Conservation (phyloP, 1,140 invertebrate species). For the Lepidurus arcticus region DNA sequence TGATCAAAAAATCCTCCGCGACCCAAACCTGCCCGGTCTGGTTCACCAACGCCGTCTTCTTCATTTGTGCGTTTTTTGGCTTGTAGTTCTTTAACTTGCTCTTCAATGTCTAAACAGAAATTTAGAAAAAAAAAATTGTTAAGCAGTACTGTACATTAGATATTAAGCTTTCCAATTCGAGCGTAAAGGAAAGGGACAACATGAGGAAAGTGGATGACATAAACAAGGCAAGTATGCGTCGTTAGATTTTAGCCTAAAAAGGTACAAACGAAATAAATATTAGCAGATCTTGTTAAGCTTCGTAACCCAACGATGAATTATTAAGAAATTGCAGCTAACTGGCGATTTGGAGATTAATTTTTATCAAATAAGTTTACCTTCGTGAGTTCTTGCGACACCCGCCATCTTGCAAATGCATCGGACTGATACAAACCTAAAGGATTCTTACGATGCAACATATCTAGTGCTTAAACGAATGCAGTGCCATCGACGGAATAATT, state of each 20-base stretch:
- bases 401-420: constrained; percentile 2
- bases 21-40: constrained; percentile 73
- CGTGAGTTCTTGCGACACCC: constrained; percentile 16
- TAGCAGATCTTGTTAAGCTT: too few species aligned
- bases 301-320: too few species aligned
- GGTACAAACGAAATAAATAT: too few species aligned
- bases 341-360: not conserved
- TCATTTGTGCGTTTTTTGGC: constrained; percentile 38
- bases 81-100: constrained; percentile 24
- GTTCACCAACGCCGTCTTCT: constrained; percentile 51
- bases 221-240: too few species aligned
- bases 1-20: constrained; percentile 84
- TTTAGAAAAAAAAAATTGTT: not conserved
- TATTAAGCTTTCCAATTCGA: too few species aligned
- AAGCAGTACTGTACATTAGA: too few species aligned
- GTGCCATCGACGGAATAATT: too few species aligned
- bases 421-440: not conserved
- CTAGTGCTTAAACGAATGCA: too few species aligned
- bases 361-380: not conserved
- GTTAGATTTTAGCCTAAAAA: too few species aligned
- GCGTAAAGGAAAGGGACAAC: too few species aligned
- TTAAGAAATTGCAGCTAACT: not conserved
- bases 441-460: not conserved
- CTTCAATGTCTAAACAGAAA: constrained; percentile 26
- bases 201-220: too few species aligned